Base-by-base conservation (phyloP, 2,888 invertebrate species). In the Omphaloscelis lunosa region DNA sequence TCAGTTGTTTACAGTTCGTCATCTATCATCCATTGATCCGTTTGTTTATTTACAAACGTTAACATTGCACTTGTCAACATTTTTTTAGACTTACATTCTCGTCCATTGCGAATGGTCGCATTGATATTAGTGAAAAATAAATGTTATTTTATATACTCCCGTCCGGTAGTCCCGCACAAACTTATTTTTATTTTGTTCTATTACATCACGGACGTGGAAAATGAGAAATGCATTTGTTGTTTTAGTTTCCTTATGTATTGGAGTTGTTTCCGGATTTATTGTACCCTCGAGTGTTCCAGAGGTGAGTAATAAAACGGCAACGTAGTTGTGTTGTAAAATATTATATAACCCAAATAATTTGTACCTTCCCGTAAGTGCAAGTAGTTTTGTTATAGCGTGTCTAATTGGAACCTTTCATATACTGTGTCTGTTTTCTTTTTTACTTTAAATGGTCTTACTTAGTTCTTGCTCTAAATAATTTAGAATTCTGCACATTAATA, bases 221-320 rank as follows among this genome's bases (percentile, higher is more conserved):
- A 95, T 95, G 95, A 93, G 89, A 91, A 93, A 90, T 90, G 88
- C 81, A 83, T 88, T 90, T 89, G 87, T 90, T 91, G 88, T 91
- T 91, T 90, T 93, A 91, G 90, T 94, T 91, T 84, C 88, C 83
- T 89, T 93, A 86, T 91, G 89, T 92, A 90, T 94, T 88, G 90
- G 90, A 89, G 84, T 91, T 82, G 87, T 86, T 90, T 90, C 85
- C 82, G 94, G 92, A 93, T 90, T 91, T 91, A 90, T 91, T 87
- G 87, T 92, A 89, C 90, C 93, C 86, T 75, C 89, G 81, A 89
- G 90, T 86, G 77, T 83, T 85, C 68, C 87, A 72, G 86, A 93
- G 92, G 95, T 95, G 87, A 94, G 95, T 92, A 88, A 75, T 82
- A 77, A 77, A 77, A 71, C 53, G 58, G 61, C 27, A 72, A 71